Conservation (phyloP, 2,113 vertebrate genomes). For the Amphiprion ocellaris region DNA sequence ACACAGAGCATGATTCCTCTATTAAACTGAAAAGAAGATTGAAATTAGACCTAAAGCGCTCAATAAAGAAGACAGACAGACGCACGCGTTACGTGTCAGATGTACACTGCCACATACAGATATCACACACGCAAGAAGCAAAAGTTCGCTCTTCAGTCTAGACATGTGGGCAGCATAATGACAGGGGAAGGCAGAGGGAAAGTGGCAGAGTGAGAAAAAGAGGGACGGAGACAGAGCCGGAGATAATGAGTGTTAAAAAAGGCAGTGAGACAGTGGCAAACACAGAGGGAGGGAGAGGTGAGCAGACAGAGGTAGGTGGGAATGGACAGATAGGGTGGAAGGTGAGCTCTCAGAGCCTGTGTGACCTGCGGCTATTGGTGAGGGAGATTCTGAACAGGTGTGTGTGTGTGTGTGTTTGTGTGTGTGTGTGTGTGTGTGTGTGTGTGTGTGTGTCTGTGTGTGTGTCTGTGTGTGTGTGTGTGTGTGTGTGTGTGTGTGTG, state of each 20-base stretch:
- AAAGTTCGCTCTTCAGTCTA: conserved; percentile 65
- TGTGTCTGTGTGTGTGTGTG: not conserved
- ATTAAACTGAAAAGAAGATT: conserved; percentile 15
- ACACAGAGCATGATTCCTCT: conserved; percentile 16
- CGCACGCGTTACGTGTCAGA: not conserved
- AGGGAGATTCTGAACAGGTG: not conserved
- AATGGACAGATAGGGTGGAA: conserved; percentile 29
- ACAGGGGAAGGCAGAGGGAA: conserved; percentile 58
- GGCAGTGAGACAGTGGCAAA: conserved; percentile 31
- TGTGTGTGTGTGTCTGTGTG: conserved; percentile 11
- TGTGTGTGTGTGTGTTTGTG: not conserved
- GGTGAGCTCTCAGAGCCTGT: conserved; percentile 25
- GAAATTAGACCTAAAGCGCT: conserved; percentile 37
- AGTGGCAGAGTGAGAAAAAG: conserved; percentile 60
- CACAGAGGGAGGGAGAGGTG: conserved; percentile 10
- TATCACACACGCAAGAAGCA: conserved; percentile 34
- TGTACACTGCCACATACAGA: conserved; percentile 20
- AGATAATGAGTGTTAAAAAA: conserved; percentile 67
- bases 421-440: not conserved
- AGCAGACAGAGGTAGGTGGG: conserved; percentile 53
- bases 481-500: conserved; percentile 10
- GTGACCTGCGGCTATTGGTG: conserved; percentile 25
- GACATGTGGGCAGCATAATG: conserved; percentile 74
- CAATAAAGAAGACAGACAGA: conserved; percentile 13
- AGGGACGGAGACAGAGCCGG: conserved; percentile 42